Base-by-base conservation (phyloP, 2,797 vertebrate genomes). In the Tapirus indicus region DNA sequence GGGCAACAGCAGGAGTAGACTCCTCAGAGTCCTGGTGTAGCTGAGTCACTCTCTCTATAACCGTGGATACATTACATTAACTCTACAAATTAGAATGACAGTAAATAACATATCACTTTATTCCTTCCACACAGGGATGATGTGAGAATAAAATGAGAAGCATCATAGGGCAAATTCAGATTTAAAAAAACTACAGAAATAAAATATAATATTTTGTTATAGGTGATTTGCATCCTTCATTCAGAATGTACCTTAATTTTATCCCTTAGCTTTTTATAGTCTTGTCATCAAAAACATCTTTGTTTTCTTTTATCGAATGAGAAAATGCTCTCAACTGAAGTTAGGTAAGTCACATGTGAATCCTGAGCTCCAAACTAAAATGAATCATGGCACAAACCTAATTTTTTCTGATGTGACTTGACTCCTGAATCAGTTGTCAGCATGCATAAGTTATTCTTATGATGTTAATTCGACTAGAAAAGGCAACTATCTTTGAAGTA, bases 191-290 rank as follows among this genome's bases (percentile, higher is more conserved):
- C n/a, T 56, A 10, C 64, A 60, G 38, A 77, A 93, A 77, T 78
- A 79, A 77, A 96, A 86, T 75, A 35, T 84, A 62, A 54, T 68
- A 74, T 96, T 96, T 96, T 97, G 25, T 93, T 96, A 72, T 5
- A 92, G 35, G 17, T 92, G 52, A 93, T 60, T 92, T 93, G 17
- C 47, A 52, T 86, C 87, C 41, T 93, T 96, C 32, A 88, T 89
- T 97, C 64, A 94, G 35, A 71, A 92, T 80, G 66, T 79, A 68
- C 47, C 71, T 77, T 64, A 58, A 78, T 78, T 88, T 78, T 92
- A 80, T 93, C 74, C 10, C 54, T 64, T 97, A 56, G 32, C 21
- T 93, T 92, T 96, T 82, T 71, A 84, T 95, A 64, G 71, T 91
- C n/a, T 90, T 94, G 25, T 82, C 2, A 58, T 94, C 29, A 88